phyloP scores from a whole-genome alignment of 2,113 vertebrate species.

The Donacobius atricapilla region DNA sequence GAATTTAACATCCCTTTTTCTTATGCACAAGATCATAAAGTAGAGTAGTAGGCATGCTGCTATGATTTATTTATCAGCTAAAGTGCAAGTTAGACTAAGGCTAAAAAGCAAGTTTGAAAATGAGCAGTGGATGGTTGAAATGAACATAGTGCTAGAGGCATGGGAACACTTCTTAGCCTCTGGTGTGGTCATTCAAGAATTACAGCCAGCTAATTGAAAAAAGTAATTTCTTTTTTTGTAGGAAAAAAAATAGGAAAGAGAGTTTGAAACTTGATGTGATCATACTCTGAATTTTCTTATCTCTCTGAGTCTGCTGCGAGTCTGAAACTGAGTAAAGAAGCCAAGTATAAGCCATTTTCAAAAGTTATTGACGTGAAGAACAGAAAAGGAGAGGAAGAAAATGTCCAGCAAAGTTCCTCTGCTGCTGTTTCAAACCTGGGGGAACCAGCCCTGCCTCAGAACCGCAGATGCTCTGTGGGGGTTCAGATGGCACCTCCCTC shows the following conservation, averaged over 20 bases:
- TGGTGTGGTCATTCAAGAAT: background rate
- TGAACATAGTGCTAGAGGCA: background rate
- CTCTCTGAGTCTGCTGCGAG: background rate
- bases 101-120: background rate
- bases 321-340: background rate
- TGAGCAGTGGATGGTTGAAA: background rate
- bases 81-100: background rate
- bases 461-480: fast-evolving
- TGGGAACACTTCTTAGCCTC: fast-evolving
- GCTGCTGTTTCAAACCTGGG: fast-evolving
- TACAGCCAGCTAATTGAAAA: background rate
- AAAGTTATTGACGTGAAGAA: background rate
- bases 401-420: background rate
- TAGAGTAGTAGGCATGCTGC: background rate
- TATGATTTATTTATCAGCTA: background rate
- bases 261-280: background rate
- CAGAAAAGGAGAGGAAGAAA: background rate
- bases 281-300: background rate
- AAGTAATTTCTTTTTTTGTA: background rate
- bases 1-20: background rate
- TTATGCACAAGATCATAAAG: background rate
- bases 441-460: background rate
- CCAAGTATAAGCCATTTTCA: background rate
- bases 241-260: background rate
- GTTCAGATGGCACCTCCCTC: background rate